These are phyloP conservation scores for Laticauda colubrina DNA, from an alignment of 2,113 vertebrate genomes.

Conservation along the genomic window DNA sequence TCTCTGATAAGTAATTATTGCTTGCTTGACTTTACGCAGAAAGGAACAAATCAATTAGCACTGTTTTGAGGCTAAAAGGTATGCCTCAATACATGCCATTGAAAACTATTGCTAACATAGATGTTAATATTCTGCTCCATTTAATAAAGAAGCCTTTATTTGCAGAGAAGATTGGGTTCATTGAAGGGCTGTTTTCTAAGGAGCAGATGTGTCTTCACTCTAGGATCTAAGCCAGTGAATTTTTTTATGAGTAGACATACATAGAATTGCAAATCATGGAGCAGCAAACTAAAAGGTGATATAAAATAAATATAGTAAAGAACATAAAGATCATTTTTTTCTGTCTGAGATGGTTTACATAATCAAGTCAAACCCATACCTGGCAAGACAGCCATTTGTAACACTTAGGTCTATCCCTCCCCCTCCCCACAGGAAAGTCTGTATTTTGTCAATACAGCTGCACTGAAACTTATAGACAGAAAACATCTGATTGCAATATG, in stretches of 20 bases:
- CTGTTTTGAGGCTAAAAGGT: neutral
- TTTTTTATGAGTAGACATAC: neutral
- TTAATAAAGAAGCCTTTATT: neutral
- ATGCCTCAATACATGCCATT: neutral
- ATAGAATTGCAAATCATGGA: neutral
- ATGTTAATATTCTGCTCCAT: neutral
- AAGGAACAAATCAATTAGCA: neutral
- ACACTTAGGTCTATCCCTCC: neutral
- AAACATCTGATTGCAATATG: neutral
- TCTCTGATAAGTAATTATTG: neutral
- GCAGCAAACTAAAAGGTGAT: neutral
- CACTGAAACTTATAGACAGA: slow-evolving; percentile 6
- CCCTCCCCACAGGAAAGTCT: neutral
- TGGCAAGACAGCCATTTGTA: neutral
- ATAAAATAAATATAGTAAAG: neutral
- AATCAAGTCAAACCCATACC: neutral
- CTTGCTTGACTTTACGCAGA: neutral
- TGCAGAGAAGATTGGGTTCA: neutral
- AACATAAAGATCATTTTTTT: neutral
- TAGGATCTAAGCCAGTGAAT: neutral
- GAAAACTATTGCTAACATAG: neutral
- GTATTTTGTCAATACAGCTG: neutral
- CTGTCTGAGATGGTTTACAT: neutral
- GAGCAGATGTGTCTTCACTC: neutral
- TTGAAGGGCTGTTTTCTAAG: too few species aligned